Base-by-base conservation (phyloP, 2,888 invertebrate species). In the Drosophila picticornis region DNA sequence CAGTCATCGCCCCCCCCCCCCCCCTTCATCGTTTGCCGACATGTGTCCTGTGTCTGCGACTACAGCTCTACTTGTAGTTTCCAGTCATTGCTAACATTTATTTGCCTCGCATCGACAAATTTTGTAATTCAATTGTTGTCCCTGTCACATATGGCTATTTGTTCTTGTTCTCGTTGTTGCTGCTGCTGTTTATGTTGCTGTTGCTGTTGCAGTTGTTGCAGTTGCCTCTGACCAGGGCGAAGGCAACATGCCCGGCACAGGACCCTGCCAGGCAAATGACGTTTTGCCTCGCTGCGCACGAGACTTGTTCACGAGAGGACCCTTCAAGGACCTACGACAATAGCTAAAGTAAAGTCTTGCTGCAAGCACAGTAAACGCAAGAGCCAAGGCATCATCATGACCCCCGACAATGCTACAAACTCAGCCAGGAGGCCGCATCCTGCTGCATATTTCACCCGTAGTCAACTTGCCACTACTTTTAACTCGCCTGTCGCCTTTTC, bases 111-210 rank as follows among this genome's bases (percentile, higher is more conserved):
- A 32, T 43, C 50, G 32, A 55, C 56, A 46, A 48, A 83, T 88
- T 76, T 85, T 80, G 88, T 88, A 87, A 90, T 87, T 87, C 87
- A 87, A 87, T 90, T 90, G 88, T 83, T 77, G 83, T 85, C 69
- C 63, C 72, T 80, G 65, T 77, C 82, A 69, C 81, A 88, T 79
- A 71, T 60, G 77, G 75, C 79, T 68, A 52, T 65, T 62, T 55
- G 68, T 72, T 63, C 58, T 57, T 56, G 65, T 32, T 62, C 53
- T 31, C 10, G 43, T 43, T 56, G 40, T 19, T 40, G 57, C 31
- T 59, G 31, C 51, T 43, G 80, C 63, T 70, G 70, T 52, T 50
- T 1, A 29, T 19, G 29, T 65, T 76, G 19, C 16, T 55, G 36
- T 32, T 25, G 50, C 34, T 36, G 75, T 69, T 76, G 64, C 84